Percentiles rank a stretch among this genome's conserved stretches.
These are phyloP conservation scores for Proterorhinus semilunaris DNA, from an alignment of 2,113 vertebrate genomes.

Conservation along the genomic window DNA sequence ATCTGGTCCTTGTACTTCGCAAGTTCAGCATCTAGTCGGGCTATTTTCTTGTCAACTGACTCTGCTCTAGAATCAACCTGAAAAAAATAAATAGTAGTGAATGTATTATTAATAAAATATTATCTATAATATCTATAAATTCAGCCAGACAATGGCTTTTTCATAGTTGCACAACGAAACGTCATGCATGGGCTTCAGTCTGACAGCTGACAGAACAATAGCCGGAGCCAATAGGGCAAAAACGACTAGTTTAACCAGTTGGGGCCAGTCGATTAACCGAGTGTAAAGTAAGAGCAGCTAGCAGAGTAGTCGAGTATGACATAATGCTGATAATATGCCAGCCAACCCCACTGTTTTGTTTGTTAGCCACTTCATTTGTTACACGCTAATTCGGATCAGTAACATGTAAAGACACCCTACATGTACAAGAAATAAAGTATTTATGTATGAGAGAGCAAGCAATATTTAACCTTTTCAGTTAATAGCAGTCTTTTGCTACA, in stretches of 20 bases:
- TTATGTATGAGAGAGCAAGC: neutral
- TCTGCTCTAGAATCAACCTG: constrained; percentile 93
- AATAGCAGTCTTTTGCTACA: neutral
- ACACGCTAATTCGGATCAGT: neutral
- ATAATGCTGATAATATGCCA: constrained; percentile 18
- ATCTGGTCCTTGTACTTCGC: constrained; percentile 98
- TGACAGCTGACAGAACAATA: constrained; percentile 11
- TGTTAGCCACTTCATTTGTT: neutral
- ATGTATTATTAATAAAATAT: too few relatives aligned
- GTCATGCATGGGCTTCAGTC: neutral
- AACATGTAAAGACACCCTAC: neutral
- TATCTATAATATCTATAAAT: too few relatives aligned
- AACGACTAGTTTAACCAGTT: constrained; percentile 37
- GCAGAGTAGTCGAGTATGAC: neutral
- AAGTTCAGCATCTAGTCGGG: constrained; percentile 90
- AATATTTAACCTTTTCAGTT: neutral
- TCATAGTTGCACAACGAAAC: neutral
- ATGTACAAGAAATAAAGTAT: neutral
- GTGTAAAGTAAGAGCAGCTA: neutral
- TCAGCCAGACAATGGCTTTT: too few relatives aligned
- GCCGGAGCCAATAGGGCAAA: neutral
- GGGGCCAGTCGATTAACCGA: neutral
- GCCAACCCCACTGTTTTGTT: neutral
- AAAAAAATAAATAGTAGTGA: constrained; percentile 2
- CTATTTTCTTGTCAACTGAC: constrained; percentile 95